Base-by-base conservation (phyloP, 1,140 invertebrate genomes). In the Lepidostoma basale region DNA sequence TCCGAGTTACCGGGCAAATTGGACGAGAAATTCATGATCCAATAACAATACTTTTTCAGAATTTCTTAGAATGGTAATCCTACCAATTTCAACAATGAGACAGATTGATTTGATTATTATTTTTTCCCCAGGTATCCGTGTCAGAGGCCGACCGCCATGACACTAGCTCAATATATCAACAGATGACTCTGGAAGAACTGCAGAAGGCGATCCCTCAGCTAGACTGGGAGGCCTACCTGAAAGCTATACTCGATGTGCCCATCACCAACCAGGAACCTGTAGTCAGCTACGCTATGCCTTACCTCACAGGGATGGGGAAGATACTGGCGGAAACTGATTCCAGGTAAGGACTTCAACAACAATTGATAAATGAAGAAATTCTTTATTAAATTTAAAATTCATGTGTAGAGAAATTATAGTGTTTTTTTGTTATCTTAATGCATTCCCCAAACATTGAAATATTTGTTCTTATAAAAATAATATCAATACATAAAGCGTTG, bases 101-200 rank as follows among this genome's bases (percentile, higher is more conserved):
- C 12, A 12, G 36, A 8, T 39, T 39, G n/a, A 39, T 9, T n/a
- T 39, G 36, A 39, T 39, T n/a, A 49, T 18, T 44, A 44, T 10
- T 33, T 49, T 68, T 70, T 73, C 74, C 70, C 12, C 67, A 92
- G 90, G 88, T 88, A 1, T 90, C 91, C 0, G 77, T 90, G 40
- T 87, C 91, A 1, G 92, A 94, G 83, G 89, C 90, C 2, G 92
- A 95, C 73, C 82, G 92, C 1, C 92, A 94, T 70, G 93, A 95
- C 73, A 93, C 91, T 0, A 90, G 90, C 45, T 81, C 86, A 14
- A 92, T 92, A 30, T 94, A 94, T 75, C 82, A 84, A 3, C 92
- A 93, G 77, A 77, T 93, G 59, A 86, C 85, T 0, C 74, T 94
- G 23, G 75, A 76, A 10, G 82, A 91, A 73, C 76, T 94, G 40